Conservation (phyloP, 2,797 vertebrate species). For the Anguilla anguilla region DNA sequence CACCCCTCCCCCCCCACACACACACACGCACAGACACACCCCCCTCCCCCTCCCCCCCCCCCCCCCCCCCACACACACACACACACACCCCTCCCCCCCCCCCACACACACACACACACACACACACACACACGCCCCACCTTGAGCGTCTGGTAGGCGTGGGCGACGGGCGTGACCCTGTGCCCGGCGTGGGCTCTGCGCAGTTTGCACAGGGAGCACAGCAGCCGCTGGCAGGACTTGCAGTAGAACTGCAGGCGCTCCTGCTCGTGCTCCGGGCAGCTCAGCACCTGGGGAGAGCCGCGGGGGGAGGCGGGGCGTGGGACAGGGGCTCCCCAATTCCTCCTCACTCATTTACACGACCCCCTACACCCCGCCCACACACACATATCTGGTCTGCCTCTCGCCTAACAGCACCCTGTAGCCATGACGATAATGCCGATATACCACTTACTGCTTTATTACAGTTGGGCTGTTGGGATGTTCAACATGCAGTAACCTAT, state of each 20-base stretch:
- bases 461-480: too few relatives aligned
- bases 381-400: too few relatives aligned
- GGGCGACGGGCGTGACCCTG: slow-evolving; percentile 88
- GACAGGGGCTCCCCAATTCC: too few relatives aligned
- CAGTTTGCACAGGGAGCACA: slow-evolving; percentile 91
- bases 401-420: too few relatives aligned
- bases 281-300: slow-evolving; percentile 76
- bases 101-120: neutral
- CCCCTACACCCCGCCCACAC: too few relatives aligned
- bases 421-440: too few relatives aligned
- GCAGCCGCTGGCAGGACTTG: slow-evolving; percentile 88
- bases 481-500: too few relatives aligned
- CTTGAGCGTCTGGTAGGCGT: slow-evolving; percentile 91
- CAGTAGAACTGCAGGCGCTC: slow-evolving; percentile 95
- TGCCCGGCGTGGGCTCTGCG: slow-evolving; percentile 87
- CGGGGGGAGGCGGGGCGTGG: too few relatives aligned
- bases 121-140: slow-evolving; percentile 59
- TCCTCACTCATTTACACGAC: too few relatives aligned
- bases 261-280: slow-evolving; percentile 91
- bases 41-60: slow-evolving; percentile 61
- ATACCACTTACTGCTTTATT: too few relatives aligned
- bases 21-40: neutral
- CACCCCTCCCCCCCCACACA: too few relatives aligned
- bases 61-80: neutral
- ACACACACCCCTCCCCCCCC: slow-evolving; percentile 6